phyloP scores from a whole-genome alignment of 2,797 vertebrate genomes.

The Phyllotis vaccarum region DNA sequence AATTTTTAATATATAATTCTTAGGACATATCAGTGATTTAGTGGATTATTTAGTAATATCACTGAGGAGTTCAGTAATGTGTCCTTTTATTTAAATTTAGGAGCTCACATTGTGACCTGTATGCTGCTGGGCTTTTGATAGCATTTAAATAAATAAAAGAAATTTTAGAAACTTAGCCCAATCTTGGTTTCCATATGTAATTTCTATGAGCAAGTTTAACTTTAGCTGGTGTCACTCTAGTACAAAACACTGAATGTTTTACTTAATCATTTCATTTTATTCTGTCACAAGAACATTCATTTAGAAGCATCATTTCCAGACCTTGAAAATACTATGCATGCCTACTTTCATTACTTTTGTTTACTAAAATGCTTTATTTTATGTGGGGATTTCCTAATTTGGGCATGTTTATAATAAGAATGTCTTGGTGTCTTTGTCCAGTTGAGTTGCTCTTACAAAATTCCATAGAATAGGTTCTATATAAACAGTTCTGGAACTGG shows the following conservation, averaged over 20 bases:
- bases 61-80: background rate
- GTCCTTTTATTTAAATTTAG: background rate
- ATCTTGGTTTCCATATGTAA: background rate
- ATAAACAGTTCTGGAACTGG: background rate
- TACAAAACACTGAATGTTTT: background rate
- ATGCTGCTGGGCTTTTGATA: background rate
- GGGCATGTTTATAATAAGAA: background rate
- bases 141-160: background rate
- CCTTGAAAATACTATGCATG: background rate
- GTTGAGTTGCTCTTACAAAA: background rate
- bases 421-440: background rate
- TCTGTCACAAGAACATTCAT: background rate
- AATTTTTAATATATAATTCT: background rate
- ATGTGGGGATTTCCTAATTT: background rate
- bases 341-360: background rate
- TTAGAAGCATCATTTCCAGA: slow-evolving; percentile 15
- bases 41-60: slow-evolving; percentile 28
- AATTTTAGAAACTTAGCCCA: background rate
- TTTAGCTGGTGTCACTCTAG: background rate
- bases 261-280: background rate
- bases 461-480: background rate
- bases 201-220: background rate
- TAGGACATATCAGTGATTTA: slow-evolving; percentile 32
- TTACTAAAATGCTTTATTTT: slow-evolving; percentile 16
- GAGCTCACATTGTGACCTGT: background rate